Evolutionary conservation across 1,140 invertebrate genomes (phyloP).

Genomic region (Eumaeus atala): DNA sequence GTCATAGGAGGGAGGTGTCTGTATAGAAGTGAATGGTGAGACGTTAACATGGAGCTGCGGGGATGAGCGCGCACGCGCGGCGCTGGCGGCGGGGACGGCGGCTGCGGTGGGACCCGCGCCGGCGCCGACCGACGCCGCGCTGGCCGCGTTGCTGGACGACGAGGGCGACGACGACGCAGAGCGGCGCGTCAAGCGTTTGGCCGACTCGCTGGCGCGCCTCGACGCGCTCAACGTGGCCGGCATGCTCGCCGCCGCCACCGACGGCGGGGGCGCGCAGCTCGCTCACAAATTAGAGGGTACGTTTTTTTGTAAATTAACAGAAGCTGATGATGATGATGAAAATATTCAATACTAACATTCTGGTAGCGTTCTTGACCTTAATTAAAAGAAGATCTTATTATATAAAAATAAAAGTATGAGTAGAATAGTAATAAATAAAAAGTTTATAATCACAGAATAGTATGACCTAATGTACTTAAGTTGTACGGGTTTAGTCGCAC

Average conservation of each 20-base stretch:
- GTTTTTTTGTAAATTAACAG: too few species aligned
- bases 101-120: conserved; percentile 16
- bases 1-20: conserved; percentile 24
- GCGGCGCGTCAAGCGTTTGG: conserved; percentile 45
- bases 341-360: too few species aligned
- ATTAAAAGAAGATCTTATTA: too few species aligned
- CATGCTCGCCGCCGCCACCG: conserved; percentile 58
- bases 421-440: too few species aligned
- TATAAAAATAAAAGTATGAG: too few species aligned
- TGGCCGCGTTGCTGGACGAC: conserved; percentile 45
- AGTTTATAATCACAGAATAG: too few species aligned
- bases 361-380: too few species aligned
- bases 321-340: too few species aligned
- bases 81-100: conserved; percentile 19
- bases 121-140: conserved; percentile 40
- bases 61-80: conserved; percentile 20
- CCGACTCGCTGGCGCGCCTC: conserved; percentile 42
- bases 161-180: conserved; percentile 47
- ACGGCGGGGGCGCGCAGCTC: conserved; percentile 47
- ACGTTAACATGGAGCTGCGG: conserved; percentile 25
- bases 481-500: too few species aligned
- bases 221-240: conserved; percentile 58
- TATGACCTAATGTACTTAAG: too few species aligned
- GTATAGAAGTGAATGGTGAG: conserved; percentile 28
- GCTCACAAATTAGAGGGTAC: conserved; percentile 38